Percentiles rank a stretch among this genome's conserved stretches.
These are phyloP conservation scores for Iphiclides podalirius DNA, from an alignment of 2,888 invertebrate genomes.

Conservation along the genomic window DNA sequence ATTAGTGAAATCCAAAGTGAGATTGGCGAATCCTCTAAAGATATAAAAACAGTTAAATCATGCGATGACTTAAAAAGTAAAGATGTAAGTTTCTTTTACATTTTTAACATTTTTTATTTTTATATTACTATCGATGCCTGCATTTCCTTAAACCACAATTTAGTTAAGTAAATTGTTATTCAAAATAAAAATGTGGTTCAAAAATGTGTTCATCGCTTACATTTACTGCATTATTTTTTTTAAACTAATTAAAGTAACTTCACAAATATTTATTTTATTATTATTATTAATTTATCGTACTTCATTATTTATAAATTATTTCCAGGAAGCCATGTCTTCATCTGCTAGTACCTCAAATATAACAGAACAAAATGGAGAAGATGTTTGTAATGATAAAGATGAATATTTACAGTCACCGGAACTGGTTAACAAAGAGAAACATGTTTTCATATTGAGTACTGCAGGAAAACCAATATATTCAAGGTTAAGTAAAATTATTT, in stretches of 20 bases:
- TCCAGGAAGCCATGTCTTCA: conserved; percentile 56
- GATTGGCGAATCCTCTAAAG: conserved; percentile 57
- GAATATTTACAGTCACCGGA: conserved; percentile 85
- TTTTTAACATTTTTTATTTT: conserved; percentile 16
- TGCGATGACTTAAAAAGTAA: conserved; percentile 62
- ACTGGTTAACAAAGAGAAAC: conserved; percentile 91
- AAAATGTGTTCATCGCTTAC: too few relatives aligned
- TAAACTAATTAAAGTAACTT: too few relatives aligned
- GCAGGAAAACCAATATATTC: conserved; percentile 99
- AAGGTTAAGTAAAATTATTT: conserved; percentile 65
- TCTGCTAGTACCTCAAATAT: conserved; percentile 63
- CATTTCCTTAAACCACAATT: too few relatives aligned
- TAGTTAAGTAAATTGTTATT: too few relatives aligned
- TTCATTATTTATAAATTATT: not conserved
- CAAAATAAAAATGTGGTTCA: too few relatives aligned
- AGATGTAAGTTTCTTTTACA: conserved; percentile 48
- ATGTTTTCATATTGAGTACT: conserved; percentile 96
- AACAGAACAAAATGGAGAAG: conserved; percentile 55
- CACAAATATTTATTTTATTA: too few relatives aligned
- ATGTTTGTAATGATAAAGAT: conserved; percentile 63
- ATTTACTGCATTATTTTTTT: too few relatives aligned
- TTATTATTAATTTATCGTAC: too few relatives aligned
- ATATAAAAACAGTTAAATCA: conserved; percentile 56
- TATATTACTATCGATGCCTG: conserved; percentile 2
- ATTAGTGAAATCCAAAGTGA: conserved; percentile 81